Conservation (phyloP, 2,113 vertebrate species). For the Serilophus lunatus region DNA sequence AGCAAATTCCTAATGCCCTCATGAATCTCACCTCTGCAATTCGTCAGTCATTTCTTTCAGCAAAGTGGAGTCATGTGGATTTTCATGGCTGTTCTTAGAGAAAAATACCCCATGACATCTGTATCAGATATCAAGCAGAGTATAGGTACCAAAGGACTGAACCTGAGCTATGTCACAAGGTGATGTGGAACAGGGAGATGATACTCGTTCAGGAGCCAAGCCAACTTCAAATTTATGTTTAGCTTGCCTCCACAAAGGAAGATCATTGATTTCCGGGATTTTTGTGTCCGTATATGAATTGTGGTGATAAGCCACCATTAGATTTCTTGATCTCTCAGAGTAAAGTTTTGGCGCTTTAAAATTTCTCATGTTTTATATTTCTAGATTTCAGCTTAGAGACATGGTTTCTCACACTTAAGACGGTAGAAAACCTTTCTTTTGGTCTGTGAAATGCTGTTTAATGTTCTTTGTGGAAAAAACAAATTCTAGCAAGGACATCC, state of each 20-base stretch:
- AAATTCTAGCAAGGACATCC: too few relatives aligned
- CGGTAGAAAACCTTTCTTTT: too few relatives aligned
- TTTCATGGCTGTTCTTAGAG: neutral
- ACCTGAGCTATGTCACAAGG: neutral
- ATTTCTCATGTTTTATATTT: too few relatives aligned
- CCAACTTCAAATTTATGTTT: neutral
- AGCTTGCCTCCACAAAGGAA: neutral
- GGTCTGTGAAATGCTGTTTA: too few relatives aligned
- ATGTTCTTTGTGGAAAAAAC: too few relatives aligned
- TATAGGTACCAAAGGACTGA: neutral
- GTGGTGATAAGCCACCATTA: neutral
- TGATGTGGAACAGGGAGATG: neutral
- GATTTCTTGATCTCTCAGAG: neutral
- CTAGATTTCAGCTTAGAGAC: too few relatives aligned
- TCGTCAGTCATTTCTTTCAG: neutral
- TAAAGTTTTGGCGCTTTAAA: neutral
- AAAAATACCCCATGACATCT: neutral
- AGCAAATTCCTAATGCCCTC: neutral
- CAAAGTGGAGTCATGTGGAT: neutral
- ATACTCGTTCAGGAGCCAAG: neutral
- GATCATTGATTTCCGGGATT: neutral
- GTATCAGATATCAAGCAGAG: neutral
- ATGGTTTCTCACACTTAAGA: too few relatives aligned
- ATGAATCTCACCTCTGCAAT: neutral
- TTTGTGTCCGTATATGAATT: neutral